Base-by-base conservation (phyloP, 64 coral and sea anemone species). In the Pocillopora verrucosa region DNA sequence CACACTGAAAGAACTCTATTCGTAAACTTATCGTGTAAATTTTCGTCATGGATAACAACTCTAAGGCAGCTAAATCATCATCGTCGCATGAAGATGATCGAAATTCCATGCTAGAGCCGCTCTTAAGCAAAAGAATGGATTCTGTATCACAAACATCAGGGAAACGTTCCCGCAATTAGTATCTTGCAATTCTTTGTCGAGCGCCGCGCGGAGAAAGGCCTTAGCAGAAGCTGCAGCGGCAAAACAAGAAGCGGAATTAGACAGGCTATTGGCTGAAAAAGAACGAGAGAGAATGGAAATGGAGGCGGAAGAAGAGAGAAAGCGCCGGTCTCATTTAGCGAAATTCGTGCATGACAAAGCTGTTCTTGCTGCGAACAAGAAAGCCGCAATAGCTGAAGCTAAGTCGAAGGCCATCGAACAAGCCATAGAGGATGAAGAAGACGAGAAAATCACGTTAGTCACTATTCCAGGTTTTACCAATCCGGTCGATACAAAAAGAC, bases 171-270 rank as follows among this genome's bases (percentile, higher is more conserved):
- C n/a, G n/a, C n/a, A n/a, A n/a, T n/a, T n/a, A n/a, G n/a, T n/a
- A n/a, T n/a, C n/a, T n/a, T n/a, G n/a, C n/a, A n/a, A n/a, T 74
- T 0, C 19, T 11, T 74, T 30, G 16, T 41, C 56, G 5, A 78
- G 45, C 12, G 36, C 76, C 4, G 74, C 74, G 36, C 38, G 76
- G 37, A 87, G 65, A 17, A 59, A 72, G 41, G 59, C 63, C 5
- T 37, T 88, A 59, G 86, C 86, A 3, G 86, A 88, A 63, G 86
- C 86, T 24, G 86, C 86, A 3, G 72, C 86, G 5, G 73, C 59
- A 11, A 88, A 63, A 61, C n/a, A 88, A 65, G 16, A 77, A 41
- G 86, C 86, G 15, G 86, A 88, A 59, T 87, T 57, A 56, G 86
- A 87, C 56, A 72, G 70, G 26, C 17, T 74, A 14, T 73, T 87